Evolutionary conservation across 1,140 invertebrate species (phyloP).

Genomic region (Muscidifurax raptorellus): DNA sequence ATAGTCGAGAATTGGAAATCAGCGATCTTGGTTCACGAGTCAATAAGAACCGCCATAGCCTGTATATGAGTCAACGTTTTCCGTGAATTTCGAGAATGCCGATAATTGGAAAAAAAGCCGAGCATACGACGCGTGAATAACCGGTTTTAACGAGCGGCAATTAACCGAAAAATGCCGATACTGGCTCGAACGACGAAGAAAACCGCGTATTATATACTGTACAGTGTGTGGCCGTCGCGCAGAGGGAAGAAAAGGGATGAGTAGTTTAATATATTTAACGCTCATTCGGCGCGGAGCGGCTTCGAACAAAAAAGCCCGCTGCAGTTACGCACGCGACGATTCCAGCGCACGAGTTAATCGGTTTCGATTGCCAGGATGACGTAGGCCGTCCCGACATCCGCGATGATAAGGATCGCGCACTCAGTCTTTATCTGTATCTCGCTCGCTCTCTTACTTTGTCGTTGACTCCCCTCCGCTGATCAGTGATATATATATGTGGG

Average conservation of each 20-base stretch:
- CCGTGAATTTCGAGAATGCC: neutral
- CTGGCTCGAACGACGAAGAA: neutral
- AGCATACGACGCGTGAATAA: neutral
- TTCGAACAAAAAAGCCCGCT: conserved; percentile 3
- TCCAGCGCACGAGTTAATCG: conserved; percentile 38
- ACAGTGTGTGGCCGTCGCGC: neutral
- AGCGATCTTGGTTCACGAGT: no score
- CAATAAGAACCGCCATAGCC: neutral
- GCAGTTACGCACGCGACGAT: conserved; percentile 11
- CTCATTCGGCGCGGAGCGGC: neutral
- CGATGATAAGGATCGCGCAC: conserved; percentile 41
- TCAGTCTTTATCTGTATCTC: conserved; percentile 2
- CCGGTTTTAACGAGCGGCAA: conserved; percentile 20
- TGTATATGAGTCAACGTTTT: neutral
- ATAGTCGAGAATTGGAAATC: no score
- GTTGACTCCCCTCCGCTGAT: neutral
- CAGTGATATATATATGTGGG: conserved; percentile 13
- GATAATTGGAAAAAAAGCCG: neutral
- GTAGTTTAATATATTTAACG: conserved; percentile 20
- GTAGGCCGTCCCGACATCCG: conserved; percentile 5
- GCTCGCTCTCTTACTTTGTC: neutral
- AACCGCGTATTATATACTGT: neutral
- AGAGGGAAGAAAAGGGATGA: neutral
- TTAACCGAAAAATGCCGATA: conserved; percentile 42
- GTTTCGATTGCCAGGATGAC: conserved; percentile 46